Evolutionary conservation across 1,140 invertebrate species (phyloP), one percentile per base, ranked within the genome.

Genomic region (Papilio machaon): DNA sequence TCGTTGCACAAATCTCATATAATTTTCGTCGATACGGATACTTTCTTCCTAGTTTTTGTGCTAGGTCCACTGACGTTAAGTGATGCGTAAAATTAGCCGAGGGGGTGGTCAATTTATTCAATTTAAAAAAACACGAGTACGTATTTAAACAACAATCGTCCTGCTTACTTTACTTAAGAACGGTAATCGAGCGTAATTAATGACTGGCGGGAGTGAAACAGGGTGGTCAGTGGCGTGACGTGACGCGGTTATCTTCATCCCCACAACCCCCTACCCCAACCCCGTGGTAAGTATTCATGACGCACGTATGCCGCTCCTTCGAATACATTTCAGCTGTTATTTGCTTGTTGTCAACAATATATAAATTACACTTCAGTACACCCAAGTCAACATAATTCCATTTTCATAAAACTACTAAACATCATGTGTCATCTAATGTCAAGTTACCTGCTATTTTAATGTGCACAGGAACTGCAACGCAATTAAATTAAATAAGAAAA

Each of bases 271-370:
- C 70, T 82, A 52, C 19, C 47, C 83, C 78, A 73, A 81, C 82
- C 17, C 74, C 80, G n/a, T 67, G 78, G 80, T 82, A 85, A 87
- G 83, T 85, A 85, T 87, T 64, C 19, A 82, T 90, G 89, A 90
- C 89, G 89, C 87, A 89, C 80, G 74, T 4, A 30, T n/a, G 74
- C 23, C 52, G 52, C 76, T 78, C 49, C 76, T 60, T 17, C 52
- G 76, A 60, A 58, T 19, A 23, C 43, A 52, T 76, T 76, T 76
- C 49, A 76, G 46, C 19, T 54, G 47, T 54, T 19, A 75, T 23
- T 49, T 76, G 64, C 23, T 17, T 70, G 1, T 70, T 70, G 64
- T 35, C 64, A 70, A 35, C 64, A 70, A 70, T 70, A 35, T 67
- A 70, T 35, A 70, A 70, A 38, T 13, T 64, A 64, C 60, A 58